These are phyloP conservation scores for Chloroclysta siterata DNA, from an alignment of 2,888 invertebrate species.

Conservation along the genomic window DNA sequence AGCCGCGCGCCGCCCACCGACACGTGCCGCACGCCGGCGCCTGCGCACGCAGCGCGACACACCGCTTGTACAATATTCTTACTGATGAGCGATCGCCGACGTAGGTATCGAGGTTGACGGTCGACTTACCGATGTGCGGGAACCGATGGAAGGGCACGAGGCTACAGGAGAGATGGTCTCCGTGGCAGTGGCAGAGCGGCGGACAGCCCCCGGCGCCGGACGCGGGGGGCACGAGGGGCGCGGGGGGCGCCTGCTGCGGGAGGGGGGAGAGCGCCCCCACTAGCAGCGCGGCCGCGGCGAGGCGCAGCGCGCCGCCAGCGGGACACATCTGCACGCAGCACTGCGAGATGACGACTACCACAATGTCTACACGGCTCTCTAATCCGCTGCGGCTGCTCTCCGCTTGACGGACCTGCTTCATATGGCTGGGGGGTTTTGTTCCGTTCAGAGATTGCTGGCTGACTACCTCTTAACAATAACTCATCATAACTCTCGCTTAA, in stretches of 20 bases:
- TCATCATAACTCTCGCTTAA: too few species aligned
- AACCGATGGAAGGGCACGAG: constrained; percentile 65
- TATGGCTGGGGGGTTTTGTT: too few species aligned
- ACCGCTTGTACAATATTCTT: too few species aligned
- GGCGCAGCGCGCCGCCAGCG: constrained; percentile 30
- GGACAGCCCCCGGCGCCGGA: constrained; percentile 49
- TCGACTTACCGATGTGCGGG: constrained; percentile 56
- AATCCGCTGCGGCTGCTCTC: too few species aligned
- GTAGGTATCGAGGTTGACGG: too few species aligned
- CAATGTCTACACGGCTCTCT: too few species aligned
- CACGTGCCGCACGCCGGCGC: constrained; percentile 86
- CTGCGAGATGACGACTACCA: too few species aligned
- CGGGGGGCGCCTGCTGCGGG: constrained; percentile 25
- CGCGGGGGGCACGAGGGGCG: constrained; percentile 32
- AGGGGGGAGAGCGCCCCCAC: too few species aligned
- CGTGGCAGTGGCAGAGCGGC: constrained; percentile 61
- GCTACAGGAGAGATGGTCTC: constrained; percentile 64
- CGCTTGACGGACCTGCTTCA: not conserved
- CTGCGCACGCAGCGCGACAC: too few species aligned
- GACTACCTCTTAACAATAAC: too few species aligned
- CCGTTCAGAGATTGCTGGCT: too few species aligned
- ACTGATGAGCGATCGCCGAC: too few species aligned
- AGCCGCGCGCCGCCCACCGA: constrained; percentile 85
- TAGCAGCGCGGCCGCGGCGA: constrained; percentile 26
- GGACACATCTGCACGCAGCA: not conserved